Evolutionary conservation across 2,113 vertebrate genomes (phyloP).

Genomic region (Melospiza georgiana): DNA sequence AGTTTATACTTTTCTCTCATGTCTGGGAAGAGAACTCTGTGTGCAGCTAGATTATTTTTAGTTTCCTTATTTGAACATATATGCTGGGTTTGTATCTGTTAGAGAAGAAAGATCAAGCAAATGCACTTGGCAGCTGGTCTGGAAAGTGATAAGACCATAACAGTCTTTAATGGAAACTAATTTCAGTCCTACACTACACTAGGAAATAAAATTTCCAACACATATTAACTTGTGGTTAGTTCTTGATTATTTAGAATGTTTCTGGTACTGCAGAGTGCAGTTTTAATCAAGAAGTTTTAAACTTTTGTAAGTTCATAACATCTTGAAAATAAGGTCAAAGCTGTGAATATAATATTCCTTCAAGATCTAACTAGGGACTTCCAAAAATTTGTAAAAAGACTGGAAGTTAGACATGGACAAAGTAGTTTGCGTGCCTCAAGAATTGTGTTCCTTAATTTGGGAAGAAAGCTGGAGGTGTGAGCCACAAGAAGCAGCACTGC

Average conservation of each 20-base stretch:
- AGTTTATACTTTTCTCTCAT: neutral
- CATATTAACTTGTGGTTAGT: neutral
- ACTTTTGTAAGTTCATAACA: neutral
- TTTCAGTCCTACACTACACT: neutral
- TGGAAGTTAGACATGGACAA: neutral
- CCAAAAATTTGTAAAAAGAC: neutral
- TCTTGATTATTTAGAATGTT: neutral
- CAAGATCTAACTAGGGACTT: neutral
- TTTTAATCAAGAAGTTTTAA: neutral
- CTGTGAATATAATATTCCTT: neutral
- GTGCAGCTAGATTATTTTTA: neutral
- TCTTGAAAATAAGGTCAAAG: neutral
- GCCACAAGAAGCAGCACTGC: neutral
- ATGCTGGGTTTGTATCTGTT: neutral
- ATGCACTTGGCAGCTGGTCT: conserved; percentile 13
- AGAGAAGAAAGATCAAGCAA: conserved; percentile 31
- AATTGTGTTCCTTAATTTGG: neutral
- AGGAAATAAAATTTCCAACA: conserved; percentile 2
- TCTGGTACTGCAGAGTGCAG: neutral
- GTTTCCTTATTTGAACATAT: conserved; percentile 19
- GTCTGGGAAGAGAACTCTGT: neutral
- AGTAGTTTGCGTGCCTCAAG: neutral
- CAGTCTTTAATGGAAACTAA: neutral
- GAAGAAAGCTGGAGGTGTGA: neutral
- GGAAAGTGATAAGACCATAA: neutral